Conservation (phyloP, 2,113 vertebrate species). For the Phrynosoma blainvillii region DNA sequence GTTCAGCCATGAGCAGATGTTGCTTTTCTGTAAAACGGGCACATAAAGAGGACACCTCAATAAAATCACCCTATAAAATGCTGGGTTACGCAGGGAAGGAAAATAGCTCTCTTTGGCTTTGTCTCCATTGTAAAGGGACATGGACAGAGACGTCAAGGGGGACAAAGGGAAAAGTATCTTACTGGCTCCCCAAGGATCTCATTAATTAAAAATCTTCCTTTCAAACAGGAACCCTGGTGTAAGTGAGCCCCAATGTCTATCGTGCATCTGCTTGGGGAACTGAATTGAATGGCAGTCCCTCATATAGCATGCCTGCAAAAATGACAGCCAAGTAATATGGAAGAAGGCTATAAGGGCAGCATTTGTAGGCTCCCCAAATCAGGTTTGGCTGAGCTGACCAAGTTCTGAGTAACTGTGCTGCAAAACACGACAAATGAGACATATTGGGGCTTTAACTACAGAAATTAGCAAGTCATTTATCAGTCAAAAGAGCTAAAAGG, state of each 20-base stretch:
- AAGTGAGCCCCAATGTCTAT: neutral
- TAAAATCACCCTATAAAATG: slow-evolving; percentile 27
- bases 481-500: neutral
- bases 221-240: neutral
- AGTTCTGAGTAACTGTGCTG: neutral
- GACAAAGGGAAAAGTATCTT: neutral
- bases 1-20: slow-evolving; percentile 38
- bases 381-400: neutral
- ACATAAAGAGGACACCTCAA: slow-evolving; percentile 44
- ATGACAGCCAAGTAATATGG: neutral
- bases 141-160: neutral
- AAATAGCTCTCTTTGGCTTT: neutral
- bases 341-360: neutral
- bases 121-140: neutral
- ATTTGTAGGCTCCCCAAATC: neutral
- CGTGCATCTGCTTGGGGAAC: neutral
- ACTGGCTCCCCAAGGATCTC: neutral
- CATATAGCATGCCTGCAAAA: neutral
- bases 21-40: slow-evolving; percentile 45
- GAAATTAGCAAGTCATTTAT: neutral
- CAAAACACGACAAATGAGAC: neutral
- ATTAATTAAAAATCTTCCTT: neutral
- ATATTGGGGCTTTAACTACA: neutral
- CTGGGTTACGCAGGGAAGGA: neutral
- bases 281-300: neutral